A percentile compares a stretch with the other conserved stretches of the same genome.
These are phyloP conservation scores for Latrodectus geometricus DNA, from an alignment of 1,140 invertebrate species.

Conservation along the genomic window DNA sequence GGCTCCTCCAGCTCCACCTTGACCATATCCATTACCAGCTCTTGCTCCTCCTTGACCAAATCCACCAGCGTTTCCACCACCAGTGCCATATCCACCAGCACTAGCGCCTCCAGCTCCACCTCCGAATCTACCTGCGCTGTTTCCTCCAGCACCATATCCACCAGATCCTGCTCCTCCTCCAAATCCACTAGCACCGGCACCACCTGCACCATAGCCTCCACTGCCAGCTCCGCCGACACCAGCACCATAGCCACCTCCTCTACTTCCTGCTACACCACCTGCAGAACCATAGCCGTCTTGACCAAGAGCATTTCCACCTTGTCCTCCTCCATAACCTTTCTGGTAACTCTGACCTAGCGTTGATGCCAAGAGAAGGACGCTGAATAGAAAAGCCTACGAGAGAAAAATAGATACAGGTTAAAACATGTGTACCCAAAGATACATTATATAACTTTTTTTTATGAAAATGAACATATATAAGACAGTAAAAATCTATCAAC, in stretches of 20 bases:
- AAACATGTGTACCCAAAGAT: too few species aligned
- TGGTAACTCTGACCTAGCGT: constrained; percentile 23
- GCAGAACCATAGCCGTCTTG: constrained; percentile 2
- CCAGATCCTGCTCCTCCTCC: constrained; percentile 43
- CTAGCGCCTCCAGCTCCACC: constrained; percentile 17
- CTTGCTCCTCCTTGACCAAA: constrained; percentile 15
- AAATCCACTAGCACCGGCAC: constrained; percentile 5
- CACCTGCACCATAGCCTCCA: background rate
- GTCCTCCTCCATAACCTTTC: constrained; percentile 32
- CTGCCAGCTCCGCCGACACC: background rate
- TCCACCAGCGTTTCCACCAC: constrained; percentile 20
- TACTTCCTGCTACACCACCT: background rate
- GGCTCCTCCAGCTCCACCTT: background rate
- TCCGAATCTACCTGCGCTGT: constrained; percentile 3
- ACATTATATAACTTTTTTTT: too few species aligned
- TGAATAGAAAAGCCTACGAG: constrained; percentile 29
- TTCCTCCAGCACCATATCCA: constrained; percentile 9
- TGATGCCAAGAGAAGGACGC: constrained; percentile 30
- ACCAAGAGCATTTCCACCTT: constrained; percentile 1
- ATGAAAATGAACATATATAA: too few species aligned
- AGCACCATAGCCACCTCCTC: constrained; percentile 10
- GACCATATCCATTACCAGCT: constrained; percentile 13
- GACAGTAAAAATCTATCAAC: too few species aligned
- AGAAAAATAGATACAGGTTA: background rate
- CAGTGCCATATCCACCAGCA: constrained; percentile 29